Percentiles rank a stretch among this genome's conserved stretches.
These are phyloP conservation scores for Amaurobius ferox DNA, from an alignment of 2,888 invertebrate genomes.

Conservation along the genomic window DNA sequence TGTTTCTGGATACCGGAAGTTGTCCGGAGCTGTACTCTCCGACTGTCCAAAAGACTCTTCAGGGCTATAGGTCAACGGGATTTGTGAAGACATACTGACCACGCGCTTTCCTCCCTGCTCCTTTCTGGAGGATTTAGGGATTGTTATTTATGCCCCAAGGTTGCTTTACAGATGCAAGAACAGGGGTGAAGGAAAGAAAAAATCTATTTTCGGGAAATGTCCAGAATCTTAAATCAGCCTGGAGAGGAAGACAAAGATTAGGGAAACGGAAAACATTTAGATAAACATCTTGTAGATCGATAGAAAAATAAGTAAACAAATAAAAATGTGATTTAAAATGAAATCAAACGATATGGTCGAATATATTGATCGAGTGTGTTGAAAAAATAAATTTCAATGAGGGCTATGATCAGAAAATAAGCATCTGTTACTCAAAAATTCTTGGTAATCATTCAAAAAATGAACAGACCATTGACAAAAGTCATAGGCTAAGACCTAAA, in stretches of 20 bases:
- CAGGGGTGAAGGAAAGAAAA: slow-evolving; percentile 12
- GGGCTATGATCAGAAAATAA: too few relatives aligned
- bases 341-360: neutral
- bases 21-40: slow-evolving; percentile 51
- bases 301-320: slow-evolving; percentile 12
- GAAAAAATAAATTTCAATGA: too few relatives aligned
- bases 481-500: too few relatives aligned
- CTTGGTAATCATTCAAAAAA: too few relatives aligned
- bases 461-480: too few relatives aligned
- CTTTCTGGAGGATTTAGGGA: slow-evolving; percentile 4
- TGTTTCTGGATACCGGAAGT: slow-evolving; percentile 54
- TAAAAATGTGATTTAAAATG: neutral
- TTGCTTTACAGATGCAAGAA: neutral
- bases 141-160: slow-evolving; percentile 11
- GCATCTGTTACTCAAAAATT: too few relatives aligned
- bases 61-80: slow-evolving; percentile 37
- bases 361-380: too few relatives aligned
- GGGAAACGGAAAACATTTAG: slow-evolving; percentile 70
- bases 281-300: slow-evolving; percentile 57
- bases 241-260: slow-evolving; percentile 39
- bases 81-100: neutral
- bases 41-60: slow-evolving; percentile 28
- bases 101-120: neutral
- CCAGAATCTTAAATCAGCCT: slow-evolving; percentile 36
- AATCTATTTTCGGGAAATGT: slow-evolving; percentile 25